These are phyloP conservation scores for Cepaea hortensis DNA, from an alignment of 2,888 invertebrate species.

Conservation along the genomic window DNA sequence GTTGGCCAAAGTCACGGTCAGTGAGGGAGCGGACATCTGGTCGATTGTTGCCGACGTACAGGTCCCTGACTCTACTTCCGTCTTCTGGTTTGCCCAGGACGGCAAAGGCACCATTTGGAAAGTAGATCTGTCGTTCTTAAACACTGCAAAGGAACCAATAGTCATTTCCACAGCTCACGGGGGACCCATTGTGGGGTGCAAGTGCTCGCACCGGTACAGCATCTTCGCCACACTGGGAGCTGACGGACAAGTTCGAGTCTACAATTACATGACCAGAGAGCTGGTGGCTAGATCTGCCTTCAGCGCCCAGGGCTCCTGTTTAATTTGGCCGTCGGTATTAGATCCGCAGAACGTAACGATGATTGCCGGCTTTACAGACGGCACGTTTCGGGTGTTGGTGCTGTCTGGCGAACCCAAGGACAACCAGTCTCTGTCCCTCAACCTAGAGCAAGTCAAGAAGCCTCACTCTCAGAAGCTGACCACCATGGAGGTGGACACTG, in stretches of 20 bases:
- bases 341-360: slow-evolving; percentile 29
- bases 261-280: slow-evolving; percentile 42
- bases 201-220: slow-evolving; percentile 4
- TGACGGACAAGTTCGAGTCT: slow-evolving; percentile 44
- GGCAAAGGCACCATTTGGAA: slow-evolving; percentile 47
- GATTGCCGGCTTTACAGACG: slow-evolving; percentile 47
- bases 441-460: slow-evolving; percentile 38
- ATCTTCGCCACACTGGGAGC: slow-evolving; percentile 47
- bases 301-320: slow-evolving; percentile 14
- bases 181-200: slow-evolving; percentile 47
- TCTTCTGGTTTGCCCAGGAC: slow-evolving; percentile 50
- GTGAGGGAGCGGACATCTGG: slow-evolving; percentile 38
- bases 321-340: slow-evolving; percentile 38
- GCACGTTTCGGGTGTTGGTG: slow-evolving; percentile 37
- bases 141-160: slow-evolving; percentile 39
- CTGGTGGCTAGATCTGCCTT: slow-evolving; percentile 31
- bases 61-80: background rate
- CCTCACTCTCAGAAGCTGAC: slow-evolving; percentile 37
- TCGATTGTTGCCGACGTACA: slow-evolving; percentile 39
- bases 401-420: background rate
- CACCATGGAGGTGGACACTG: slow-evolving; percentile 29
- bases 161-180: slow-evolving; percentile 40
- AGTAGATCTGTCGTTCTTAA: slow-evolving; percentile 45
- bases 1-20: slow-evolving; percentile 22
- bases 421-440: background rate